Evolutionary conservation across 1,140 invertebrate genomes (phyloP), one percentile per base, ranked within the genome.

Genomic region (Proales similis): DNA sequence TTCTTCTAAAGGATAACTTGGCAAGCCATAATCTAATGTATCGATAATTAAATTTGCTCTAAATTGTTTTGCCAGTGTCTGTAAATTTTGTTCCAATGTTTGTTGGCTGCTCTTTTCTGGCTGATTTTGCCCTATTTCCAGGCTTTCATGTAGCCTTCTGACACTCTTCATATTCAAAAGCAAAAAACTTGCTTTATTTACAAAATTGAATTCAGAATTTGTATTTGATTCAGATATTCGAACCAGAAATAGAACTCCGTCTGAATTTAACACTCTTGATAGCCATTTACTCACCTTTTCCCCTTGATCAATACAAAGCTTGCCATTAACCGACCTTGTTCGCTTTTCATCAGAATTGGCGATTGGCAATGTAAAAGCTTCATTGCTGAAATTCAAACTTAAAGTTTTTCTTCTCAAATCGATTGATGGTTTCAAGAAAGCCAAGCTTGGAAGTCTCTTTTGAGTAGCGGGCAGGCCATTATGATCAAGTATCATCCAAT

Each of bases 401-500:
- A 94, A 73, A 17, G 73, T 70, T 64, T 81, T 77, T 3, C 72
- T 72, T 42, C 81, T 69, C 26, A 84, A 70, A 76, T 86, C 78
- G 64, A 91, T 80, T 7, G 73, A 69, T 2, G 91, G 89, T 67
- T 75, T 79, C n/a, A 96, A 82, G 22, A 86, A 74, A 75, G 88
- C 90, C 68, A 95, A 78, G 65, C 79, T 81, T 0, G 84, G 81
- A 67, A 85, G 82, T 49, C 85, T 81, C 72, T 95, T 94, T 73
- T 94, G 90, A 26, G 87, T 92, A 12, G 95, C 70, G 62, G 84
- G 85, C 38, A 85, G 80, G 20, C 89, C 89, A 68, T 81, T 78
- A 12, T 79, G 74, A 66, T 83, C 86, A 1, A 90, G 79, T 62
- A 96, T 84, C 85, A 93, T 88, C 89, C 89, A 95, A 68, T 86